Percentiles rank a stretch among this genome's conserved stretches.
Evolutionary conservation across 1,140 invertebrate genomes (phyloP).

Genomic region (Agraylea sexmaculata): DNA sequence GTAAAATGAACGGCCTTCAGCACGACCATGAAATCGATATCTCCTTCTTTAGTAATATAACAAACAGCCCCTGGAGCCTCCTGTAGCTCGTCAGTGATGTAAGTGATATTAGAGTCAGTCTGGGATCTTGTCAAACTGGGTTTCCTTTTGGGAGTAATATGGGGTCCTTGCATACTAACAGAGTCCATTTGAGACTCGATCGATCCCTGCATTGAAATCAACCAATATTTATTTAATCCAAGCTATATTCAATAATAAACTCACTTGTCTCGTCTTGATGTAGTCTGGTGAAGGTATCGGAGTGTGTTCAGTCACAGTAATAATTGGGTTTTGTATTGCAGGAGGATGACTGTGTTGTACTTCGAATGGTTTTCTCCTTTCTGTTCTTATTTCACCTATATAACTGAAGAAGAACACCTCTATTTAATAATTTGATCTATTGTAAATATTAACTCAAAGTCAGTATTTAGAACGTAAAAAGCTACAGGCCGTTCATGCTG

Average conservation of each 20-base stretch:
- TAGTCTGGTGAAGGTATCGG: constrained; percentile 78
- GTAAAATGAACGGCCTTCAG: constrained; percentile 84
- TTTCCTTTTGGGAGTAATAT: constrained; percentile 50
- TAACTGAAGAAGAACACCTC: no score
- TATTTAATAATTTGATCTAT: no score
- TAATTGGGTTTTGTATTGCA: constrained; percentile 71
- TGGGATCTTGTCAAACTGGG: constrained; percentile 71
- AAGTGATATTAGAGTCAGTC: constrained; percentile 90
- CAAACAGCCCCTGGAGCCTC: constrained; percentile 81
- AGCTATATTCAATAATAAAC: background rate
- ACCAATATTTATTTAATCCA: background rate
- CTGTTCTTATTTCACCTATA: constrained; percentile 45
- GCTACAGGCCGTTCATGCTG: no score
- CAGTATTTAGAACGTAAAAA: no score
- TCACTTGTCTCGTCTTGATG: constrained; percentile 60
- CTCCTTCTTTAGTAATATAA: constrained; percentile 92
- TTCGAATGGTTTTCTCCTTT: constrained; percentile 31
- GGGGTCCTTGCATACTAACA: constrained; percentile 51
- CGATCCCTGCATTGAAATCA: constrained; percentile 46
- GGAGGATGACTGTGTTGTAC: constrained; percentile 26
- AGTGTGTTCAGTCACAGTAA: constrained; percentile 91
- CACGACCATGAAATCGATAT: constrained; percentile 83
- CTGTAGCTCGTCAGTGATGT: constrained; percentile 62
- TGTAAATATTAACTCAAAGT: no score
- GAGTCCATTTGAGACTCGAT: constrained; percentile 68